Conservation (phyloP, 2,888 invertebrate species). For the Myopa testacea region DNA sequence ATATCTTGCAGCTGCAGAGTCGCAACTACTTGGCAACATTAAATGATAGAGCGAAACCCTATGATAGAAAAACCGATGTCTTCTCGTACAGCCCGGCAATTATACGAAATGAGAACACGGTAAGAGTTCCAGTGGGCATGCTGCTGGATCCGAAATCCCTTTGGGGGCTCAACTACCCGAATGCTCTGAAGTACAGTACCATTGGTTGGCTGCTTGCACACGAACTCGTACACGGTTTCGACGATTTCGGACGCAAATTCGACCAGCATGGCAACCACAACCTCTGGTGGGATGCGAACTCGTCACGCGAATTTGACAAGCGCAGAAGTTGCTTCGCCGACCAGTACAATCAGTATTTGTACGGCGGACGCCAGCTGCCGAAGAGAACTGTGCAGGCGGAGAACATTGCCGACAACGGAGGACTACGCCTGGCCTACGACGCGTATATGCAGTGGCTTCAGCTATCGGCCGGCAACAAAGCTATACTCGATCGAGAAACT, state of each 20-base stretch:
- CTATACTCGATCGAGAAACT: conserved; percentile 49
- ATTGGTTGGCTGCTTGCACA: conserved; percentile 60
- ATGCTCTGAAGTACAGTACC: conserved; percentile 59
- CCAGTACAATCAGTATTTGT: conserved; percentile 57
- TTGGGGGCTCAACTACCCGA: conserved; percentile 57
- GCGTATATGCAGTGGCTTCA: conserved; percentile 60
- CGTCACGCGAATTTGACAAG: conserved; percentile 51
- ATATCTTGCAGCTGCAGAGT: conserved; percentile 2
- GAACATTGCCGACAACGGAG: conserved; percentile 66
- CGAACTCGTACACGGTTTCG: conserved; percentile 63
- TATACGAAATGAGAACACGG: conserved; percentile 26
- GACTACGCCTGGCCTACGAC: conserved; percentile 59
- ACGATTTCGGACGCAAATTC: conserved; percentile 58
- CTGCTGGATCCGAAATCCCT: conserved; percentile 57
- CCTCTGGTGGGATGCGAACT: conserved; percentile 61
- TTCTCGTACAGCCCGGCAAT: neutral
- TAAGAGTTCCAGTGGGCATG: conserved; percentile 59
- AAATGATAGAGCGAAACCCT: neutral
- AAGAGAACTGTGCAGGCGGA: conserved; percentile 56
- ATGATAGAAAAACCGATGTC: neutral
- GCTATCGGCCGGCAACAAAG: conserved; percentile 36
- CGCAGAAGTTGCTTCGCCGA: conserved; percentile 58
- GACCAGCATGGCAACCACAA: conserved; percentile 56
- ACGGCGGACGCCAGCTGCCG: conserved; percentile 53
- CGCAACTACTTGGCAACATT: neutral